These are phyloP conservation scores for Abscondita cerata DNA, from an alignment of 2,888 invertebrate species.

Conservation along the genomic window DNA sequence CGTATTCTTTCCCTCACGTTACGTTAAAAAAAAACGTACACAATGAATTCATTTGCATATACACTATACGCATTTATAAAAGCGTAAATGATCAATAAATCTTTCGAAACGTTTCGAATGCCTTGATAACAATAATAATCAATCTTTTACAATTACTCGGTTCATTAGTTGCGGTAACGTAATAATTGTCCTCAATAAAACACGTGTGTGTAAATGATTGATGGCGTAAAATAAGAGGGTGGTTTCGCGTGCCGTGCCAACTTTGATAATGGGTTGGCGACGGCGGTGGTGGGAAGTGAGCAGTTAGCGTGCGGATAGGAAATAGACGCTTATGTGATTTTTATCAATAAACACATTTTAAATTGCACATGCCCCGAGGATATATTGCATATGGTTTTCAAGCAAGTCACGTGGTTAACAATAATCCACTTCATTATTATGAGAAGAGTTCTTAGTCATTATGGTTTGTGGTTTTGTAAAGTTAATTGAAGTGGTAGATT, in stretches of 20 bases:
- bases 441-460: too few species aligned
- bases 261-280: conserved; percentile 31
- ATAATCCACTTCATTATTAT: too few species aligned
- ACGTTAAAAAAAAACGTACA: too few species aligned
- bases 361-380: conserved; percentile 11
- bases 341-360: conserved; percentile 26
- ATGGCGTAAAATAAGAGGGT: conserved; percentile 18
- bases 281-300: conserved; percentile 41
- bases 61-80: too few species aligned
- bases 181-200: conserved; percentile 24
- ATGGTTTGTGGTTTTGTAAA: too few species aligned
- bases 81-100: too few species aligned
- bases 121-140: neutral
- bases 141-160: conserved; percentile 9
- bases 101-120: neutral
- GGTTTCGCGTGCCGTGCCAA: conserved; percentile 42
- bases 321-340: conserved; percentile 39
- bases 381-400: conserved; percentile 14
- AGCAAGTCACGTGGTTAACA: neutral
- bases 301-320: conserved; percentile 45
- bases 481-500: too few species aligned
- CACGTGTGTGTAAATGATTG: conserved; percentile 13
- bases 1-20: too few species aligned
- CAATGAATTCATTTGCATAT: too few species aligned
- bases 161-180: conserved; percentile 1